These are phyloP conservation scores for Antechinus stuartii DNA, from an alignment of 2,113 vertebrate species.

Conservation along the genomic window DNA sequence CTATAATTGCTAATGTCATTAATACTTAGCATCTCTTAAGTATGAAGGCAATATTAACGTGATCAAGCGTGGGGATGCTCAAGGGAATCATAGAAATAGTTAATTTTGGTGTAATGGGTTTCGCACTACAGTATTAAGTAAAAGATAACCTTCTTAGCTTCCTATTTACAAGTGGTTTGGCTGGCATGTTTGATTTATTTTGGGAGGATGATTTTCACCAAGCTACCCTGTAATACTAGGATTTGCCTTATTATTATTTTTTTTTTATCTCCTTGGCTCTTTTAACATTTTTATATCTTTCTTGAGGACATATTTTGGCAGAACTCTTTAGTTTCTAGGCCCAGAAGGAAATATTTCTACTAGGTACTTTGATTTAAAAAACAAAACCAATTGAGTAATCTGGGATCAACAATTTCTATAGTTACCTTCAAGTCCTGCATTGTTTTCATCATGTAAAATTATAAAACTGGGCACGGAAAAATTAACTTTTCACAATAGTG, in stretches of 20 bases:
- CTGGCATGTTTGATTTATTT: slow-evolving; percentile 51
- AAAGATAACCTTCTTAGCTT: slow-evolving; percentile 62
- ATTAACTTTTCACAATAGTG: neutral
- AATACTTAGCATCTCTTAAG: slow-evolving; percentile 73
- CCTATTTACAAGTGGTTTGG: slow-evolving; percentile 36
- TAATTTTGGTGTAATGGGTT: slow-evolving; percentile 62
- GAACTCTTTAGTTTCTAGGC: neutral
- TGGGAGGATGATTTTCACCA: slow-evolving; percentile 6
- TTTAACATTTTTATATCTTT: neutral
- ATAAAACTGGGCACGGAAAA: neutral
- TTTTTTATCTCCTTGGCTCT: neutral
- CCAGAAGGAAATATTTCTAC: no score
- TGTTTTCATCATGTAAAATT: neutral
- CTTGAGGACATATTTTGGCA: neutral
- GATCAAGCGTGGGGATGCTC: slow-evolving; percentile 55
- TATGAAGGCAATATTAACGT: slow-evolving; percentile 66
- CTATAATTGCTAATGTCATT: slow-evolving; percentile 77
- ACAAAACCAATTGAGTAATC: neutral
- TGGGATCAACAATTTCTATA: neutral
- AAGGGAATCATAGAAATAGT: slow-evolving; percentile 61
- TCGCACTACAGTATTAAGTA: slow-evolving; percentile 66
- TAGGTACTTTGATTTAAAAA: neutral
- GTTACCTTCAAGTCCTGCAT: neutral
- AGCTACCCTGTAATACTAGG: slow-evolving; percentile 5
- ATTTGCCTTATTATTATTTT: neutral